These are phyloP conservation scores for Esox lucius DNA, from an alignment of 2,797 vertebrate genomes.

Conservation along the genomic window DNA sequence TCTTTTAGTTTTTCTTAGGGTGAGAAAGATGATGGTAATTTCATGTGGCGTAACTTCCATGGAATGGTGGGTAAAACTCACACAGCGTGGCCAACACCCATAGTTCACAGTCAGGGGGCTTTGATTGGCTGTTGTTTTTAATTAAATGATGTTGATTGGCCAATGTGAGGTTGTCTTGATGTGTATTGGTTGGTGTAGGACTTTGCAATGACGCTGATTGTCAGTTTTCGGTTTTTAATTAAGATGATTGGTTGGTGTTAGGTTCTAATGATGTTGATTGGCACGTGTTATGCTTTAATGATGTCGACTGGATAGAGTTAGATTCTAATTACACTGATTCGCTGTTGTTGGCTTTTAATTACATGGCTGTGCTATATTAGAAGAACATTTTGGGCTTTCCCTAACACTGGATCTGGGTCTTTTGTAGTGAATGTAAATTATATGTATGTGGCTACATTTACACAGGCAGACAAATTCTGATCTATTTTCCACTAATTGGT, in stretches of 20 bases:
- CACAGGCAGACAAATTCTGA: no score
- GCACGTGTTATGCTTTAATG: not conserved
- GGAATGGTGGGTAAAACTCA: not conserved
- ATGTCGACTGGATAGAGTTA: not conserved
- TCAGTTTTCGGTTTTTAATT: not conserved
- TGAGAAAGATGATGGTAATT: conserved; percentile 64
- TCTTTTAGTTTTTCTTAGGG: conserved; percentile 40
- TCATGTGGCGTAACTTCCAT: conserved; percentile 56
- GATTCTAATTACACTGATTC: not conserved
- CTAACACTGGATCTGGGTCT: not conserved
- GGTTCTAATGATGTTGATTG: not conserved
- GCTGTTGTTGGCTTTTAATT: not conserved
- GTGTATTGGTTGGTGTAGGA: not conserved
- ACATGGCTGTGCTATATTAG: not conserved
- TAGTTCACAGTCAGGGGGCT: not conserved
- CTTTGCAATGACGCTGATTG: not conserved
- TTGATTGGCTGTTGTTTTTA: not conserved
- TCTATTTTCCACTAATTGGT: no score
- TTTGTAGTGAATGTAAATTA: not conserved
- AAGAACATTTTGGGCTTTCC: not conserved
- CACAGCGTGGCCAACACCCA: not conserved
- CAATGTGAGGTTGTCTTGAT: not conserved
- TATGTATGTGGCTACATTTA: conserved; percentile 27
- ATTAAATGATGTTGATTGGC: not conserved
- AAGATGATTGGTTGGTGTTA: not conserved